Evolutionary conservation across 2,797 vertebrate genomes (phyloP).

Genomic region (Psittacula derbiana): DNA sequence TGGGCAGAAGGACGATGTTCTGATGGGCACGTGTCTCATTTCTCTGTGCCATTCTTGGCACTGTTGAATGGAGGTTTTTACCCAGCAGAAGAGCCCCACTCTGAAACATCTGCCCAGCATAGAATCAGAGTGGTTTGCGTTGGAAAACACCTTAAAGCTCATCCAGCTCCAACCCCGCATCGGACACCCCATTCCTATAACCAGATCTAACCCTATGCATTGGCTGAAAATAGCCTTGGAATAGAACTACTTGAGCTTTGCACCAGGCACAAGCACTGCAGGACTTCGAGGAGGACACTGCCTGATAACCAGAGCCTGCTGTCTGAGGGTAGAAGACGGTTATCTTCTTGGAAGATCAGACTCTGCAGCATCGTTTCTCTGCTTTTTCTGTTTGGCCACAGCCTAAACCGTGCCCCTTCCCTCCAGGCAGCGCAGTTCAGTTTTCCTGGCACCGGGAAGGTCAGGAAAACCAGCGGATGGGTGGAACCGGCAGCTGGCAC

Average conservation of each 20-base stretch:
- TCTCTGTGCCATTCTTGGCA: background rate
- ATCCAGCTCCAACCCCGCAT: background rate
- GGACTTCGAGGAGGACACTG: background rate
- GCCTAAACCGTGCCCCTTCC: background rate
- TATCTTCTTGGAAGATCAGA: background rate
- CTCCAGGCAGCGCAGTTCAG: background rate
- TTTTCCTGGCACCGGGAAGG: background rate
- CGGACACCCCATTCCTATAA: accelerated
- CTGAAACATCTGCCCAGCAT: background rate
- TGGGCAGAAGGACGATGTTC: background rate
- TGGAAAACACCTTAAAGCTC: background rate
- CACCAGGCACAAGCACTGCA: background rate
- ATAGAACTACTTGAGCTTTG: background rate
- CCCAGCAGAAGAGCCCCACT: background rate
- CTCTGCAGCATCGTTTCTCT: background rate
- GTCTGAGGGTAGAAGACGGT: background rate
- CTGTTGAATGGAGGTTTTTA: background rate
- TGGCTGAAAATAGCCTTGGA: background rate
- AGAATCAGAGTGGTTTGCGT: background rate
- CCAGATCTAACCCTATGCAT: background rate
- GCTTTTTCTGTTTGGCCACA: background rate
- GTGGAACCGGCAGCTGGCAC: background rate
- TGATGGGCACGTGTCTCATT: accelerated
- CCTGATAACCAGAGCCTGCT: background rate
- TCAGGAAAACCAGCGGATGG: background rate